Percentiles rank a stretch among this genome's conserved stretches.
Conservation (phyloP, 1,140 invertebrate species). For the Heliconius eleuchia region DNA sequence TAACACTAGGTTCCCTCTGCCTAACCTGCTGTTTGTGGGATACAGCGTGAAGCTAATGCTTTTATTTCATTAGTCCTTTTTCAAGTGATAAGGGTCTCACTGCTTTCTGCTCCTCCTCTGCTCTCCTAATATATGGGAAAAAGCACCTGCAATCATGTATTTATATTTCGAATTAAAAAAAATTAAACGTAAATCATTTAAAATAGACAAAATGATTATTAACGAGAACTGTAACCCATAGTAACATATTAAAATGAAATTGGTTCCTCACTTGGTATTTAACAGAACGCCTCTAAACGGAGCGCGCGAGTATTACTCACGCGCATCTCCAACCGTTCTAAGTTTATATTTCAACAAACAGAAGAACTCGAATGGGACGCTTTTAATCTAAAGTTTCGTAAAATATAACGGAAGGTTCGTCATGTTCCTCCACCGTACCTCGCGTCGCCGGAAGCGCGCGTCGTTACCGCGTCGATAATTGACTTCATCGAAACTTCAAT, state of each 20-base stretch:
- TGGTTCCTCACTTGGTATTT: background rate
- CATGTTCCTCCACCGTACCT: too few species aligned
- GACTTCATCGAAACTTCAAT: conserved; percentile 11
- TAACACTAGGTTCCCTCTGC: too few species aligned
- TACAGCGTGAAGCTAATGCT: too few species aligned
- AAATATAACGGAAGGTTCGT: conserved; percentile 9
- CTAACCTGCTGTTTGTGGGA: too few species aligned
- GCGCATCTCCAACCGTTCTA: background rate
- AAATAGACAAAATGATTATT: too few species aligned
- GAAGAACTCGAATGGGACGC: conserved; percentile 13
- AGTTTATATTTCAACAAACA: conserved; percentile 9
- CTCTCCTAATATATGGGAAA: too few species aligned
- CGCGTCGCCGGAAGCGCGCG: conserved; percentile 12
- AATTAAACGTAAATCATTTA: too few species aligned
- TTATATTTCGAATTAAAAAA: too few species aligned
- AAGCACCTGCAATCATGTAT: too few species aligned
- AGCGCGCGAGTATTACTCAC: background rate
- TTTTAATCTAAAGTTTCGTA: conserved; percentile 19
- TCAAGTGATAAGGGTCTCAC: too few species aligned
- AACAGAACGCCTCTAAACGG: background rate
- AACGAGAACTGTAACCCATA: background rate
- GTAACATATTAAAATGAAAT: background rate
- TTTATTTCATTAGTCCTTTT: too few species aligned
- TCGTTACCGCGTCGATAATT: conserved; percentile 12
- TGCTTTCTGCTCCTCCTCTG: too few species aligned